phyloP scores from a whole-genome alignment of 2,888 invertebrate species.

The Drosophila histrio region DNA sequence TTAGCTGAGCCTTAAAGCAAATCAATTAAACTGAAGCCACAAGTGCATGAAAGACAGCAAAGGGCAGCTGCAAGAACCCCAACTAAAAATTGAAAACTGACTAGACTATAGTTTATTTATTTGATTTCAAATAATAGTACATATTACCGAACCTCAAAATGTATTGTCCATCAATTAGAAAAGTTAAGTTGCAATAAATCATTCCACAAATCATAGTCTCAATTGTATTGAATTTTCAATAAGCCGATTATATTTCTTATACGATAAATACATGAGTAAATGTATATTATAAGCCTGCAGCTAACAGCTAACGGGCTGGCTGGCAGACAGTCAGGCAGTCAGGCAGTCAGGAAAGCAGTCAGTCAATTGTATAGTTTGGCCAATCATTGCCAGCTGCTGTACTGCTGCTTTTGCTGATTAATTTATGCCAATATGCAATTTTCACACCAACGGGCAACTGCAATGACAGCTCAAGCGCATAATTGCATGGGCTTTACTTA shows the following conservation, averaged over 20 bases:
- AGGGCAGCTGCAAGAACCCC: constrained; percentile 20
- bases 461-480: constrained; percentile 74
- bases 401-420: constrained; percentile 53
- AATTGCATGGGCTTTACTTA: constrained; percentile 66
- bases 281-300: background rate
- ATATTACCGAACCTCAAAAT: background rate
- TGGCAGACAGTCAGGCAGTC: background rate
- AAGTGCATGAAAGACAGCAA: constrained; percentile 37
- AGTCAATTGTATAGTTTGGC: constrained; percentile 47
- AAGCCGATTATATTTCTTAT: constrained; percentile 26
- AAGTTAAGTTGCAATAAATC: background rate
- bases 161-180: background rate
- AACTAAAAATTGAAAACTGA: constrained; percentile 13
- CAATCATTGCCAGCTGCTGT: constrained; percentile 62
- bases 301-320: constrained; percentile 1
- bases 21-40: constrained; percentile 68
- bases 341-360: constrained; percentile 4
- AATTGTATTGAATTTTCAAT: constrained; percentile 13
- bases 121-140: background rate
- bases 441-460: constrained; percentile 69
- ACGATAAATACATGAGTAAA: background rate
- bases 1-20: constrained; percentile 66
- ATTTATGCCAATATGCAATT: constrained; percentile 77
- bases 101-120: constrained; percentile 4
- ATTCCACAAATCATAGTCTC: background rate